These are phyloP conservation scores for Heliornis fulica DNA, from an alignment of 2,113 vertebrate species.

Conservation along the genomic window DNA sequence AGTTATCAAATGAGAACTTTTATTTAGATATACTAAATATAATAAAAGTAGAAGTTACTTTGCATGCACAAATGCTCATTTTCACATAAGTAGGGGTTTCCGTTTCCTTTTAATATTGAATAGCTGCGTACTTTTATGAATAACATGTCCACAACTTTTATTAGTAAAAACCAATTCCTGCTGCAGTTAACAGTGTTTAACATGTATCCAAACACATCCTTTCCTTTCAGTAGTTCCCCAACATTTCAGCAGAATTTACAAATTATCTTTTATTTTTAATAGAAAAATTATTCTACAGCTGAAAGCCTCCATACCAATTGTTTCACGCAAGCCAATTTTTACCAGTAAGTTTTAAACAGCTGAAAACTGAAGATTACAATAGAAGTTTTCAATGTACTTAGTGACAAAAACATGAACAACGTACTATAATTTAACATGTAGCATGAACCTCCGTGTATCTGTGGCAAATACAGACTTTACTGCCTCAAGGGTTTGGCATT, in stretches of 20 bases:
- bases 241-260: background rate
- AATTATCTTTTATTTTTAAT: background rate
- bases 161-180: background rate
- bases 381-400: conserved; percentile 15
- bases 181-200: background rate
- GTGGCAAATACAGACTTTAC: conserved; percentile 67
- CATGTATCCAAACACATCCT: background rate
- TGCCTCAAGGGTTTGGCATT: conserved; percentile 76
- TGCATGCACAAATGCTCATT: background rate
- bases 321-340: background rate
- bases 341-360: conserved; percentile 15
- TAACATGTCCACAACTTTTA: background rate
- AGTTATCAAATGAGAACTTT: background rate
- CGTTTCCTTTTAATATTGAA: background rate
- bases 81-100: background rate
- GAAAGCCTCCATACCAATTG: background rate
- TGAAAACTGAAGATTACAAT: conserved; percentile 60
- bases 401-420: conserved; percentile 6
- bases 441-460: conserved; percentile 59
- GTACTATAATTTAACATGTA: conserved; percentile 63
- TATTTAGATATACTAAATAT: background rate
- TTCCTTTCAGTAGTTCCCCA: background rate
- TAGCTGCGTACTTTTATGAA: background rate
- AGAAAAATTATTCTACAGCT: background rate
- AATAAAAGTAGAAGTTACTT: background rate